A percentile compares a stretch with the other conserved stretches of the same genome.
Conservation (phyloP, 2,888 invertebrate genomes). For the Alitta virens region DNA sequence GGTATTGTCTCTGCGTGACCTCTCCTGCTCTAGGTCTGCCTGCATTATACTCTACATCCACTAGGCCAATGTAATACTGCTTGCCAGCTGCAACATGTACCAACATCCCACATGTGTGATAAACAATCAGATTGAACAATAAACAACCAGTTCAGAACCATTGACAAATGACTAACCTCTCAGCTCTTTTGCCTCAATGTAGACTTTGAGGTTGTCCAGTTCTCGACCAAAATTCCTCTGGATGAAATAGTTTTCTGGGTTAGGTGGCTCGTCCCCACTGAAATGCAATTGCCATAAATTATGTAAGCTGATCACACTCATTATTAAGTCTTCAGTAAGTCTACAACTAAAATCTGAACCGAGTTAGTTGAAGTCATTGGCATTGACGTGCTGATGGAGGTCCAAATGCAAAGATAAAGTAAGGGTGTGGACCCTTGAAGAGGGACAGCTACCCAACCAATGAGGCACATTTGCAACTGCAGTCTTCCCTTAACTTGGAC, state of each 20-base stretch:
- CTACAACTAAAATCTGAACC: too few species aligned
- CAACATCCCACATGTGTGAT: too few species aligned
- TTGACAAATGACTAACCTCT: neutral
- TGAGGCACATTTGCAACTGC: too few species aligned
- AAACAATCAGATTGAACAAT: too few species aligned
- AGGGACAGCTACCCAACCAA: too few species aligned
- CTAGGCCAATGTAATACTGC: constrained; percentile 43
- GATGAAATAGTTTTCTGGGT: neutral
- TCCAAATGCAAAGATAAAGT: too few species aligned
- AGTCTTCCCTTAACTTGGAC: too few species aligned
- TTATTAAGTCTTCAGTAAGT: too few species aligned
- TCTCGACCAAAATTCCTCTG: neutral
- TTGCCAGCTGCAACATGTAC: constrained; percentile 32
- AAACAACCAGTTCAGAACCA: neutral
- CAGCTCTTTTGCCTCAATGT: neutral
- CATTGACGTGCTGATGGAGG: too few species aligned
- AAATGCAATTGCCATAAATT: neutral
- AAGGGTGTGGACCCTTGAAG: too few species aligned
- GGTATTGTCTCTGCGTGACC: constrained; percentile 43
- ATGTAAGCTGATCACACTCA: too few species aligned
- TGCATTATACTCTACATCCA: constrained; percentile 46
- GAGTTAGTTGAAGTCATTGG: too few species aligned
- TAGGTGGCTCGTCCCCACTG: constrained; percentile 1
- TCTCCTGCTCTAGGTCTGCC: constrained; percentile 41
- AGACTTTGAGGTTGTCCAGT: neutral